A percentile compares a stretch with the other conserved stretches of the same genome.
phyloP scores from a whole-genome alignment of 2,113 vertebrate species.

The Rhodinocichla rosea region DNA sequence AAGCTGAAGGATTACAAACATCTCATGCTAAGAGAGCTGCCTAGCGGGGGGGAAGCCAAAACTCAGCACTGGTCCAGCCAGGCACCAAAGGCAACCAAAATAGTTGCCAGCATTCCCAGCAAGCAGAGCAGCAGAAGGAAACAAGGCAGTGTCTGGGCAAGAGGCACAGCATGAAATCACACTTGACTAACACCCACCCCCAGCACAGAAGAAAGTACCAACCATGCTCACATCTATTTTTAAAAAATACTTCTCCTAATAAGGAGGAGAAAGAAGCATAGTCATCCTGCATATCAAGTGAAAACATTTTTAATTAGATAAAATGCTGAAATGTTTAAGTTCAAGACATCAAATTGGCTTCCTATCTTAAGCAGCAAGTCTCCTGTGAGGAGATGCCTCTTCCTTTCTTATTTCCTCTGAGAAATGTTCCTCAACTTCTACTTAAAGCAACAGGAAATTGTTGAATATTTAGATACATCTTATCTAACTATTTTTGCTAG shows the following conservation, averaged over 20 bases:
- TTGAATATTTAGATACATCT: neutral
- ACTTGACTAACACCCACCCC: neutral
- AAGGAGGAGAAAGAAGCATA: neutral
- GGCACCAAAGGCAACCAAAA: neutral
- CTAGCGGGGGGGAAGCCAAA: neutral
- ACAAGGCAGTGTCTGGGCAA: neutral
- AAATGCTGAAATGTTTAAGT: neutral
- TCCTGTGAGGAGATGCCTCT: neutral
- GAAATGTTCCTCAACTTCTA: neutral
- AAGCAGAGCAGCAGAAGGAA: neutral
- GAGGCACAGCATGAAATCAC: neutral
- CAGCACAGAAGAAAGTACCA: neutral
- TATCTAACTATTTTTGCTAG: neutral
- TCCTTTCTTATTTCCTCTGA: neutral
- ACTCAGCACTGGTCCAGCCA: accelerated
- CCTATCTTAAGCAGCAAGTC: neutral
- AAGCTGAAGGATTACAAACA: neutral
- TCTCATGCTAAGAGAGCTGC: accelerated
- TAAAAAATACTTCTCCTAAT: neutral
- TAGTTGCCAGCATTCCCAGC: neutral
- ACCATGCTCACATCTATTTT: neutral
- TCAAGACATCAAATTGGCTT: neutral
- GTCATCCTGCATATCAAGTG: neutral
- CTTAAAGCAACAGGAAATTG: conserved; percentile 3
- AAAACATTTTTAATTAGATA: neutral